Percentiles rank a stretch among this genome's conserved stretches.
Evolutionary conservation across 92 coral and sea anemone species (phyloP).

Genomic region (Pocillopora grandis): DNA sequence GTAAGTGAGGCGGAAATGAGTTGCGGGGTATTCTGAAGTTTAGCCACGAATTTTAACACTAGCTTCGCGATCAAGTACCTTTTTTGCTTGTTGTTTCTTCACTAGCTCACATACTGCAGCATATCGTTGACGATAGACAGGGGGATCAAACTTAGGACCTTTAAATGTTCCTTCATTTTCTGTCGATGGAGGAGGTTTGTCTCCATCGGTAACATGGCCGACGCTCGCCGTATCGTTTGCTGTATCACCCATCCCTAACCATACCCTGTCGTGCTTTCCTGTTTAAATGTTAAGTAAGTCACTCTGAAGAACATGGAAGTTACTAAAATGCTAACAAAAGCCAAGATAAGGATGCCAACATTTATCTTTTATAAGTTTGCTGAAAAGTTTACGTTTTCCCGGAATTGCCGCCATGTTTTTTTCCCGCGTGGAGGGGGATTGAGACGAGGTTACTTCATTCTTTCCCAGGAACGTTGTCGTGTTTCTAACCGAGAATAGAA

Average conservation of each 20-base stretch:
- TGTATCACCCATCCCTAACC: constrained; percentile 9
- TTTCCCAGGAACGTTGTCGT: background rate
- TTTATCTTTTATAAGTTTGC: background rate
- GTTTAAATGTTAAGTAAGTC: background rate
- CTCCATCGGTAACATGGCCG: background rate
- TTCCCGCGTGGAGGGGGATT: background rate
- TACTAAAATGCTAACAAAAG: too few relatives aligned
- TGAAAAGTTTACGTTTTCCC: background rate
- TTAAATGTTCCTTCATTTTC: constrained; percentile 34
- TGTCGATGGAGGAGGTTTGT: constrained; percentile 1
- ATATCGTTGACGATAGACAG: constrained; percentile 94
- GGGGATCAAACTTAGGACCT: constrained; percentile 85
- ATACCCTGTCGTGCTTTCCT: background rate
- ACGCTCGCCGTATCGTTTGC: background rate
- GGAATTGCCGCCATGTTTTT: constrained; percentile 25
- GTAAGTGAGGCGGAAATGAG: too few relatives aligned
- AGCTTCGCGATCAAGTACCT: constrained; percentile 45
- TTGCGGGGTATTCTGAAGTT: too few relatives aligned
- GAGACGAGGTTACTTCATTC: background rate
- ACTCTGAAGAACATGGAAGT: background rate
- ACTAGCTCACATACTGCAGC: constrained; percentile 73
- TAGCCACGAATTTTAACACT: background rate
- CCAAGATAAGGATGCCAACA: background rate
- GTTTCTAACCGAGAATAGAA: constrained; percentile 5
- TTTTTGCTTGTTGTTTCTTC: constrained; percentile 77